Base-by-base conservation (phyloP, 2,888 invertebrate species). In the Atethmia centrago region DNA sequence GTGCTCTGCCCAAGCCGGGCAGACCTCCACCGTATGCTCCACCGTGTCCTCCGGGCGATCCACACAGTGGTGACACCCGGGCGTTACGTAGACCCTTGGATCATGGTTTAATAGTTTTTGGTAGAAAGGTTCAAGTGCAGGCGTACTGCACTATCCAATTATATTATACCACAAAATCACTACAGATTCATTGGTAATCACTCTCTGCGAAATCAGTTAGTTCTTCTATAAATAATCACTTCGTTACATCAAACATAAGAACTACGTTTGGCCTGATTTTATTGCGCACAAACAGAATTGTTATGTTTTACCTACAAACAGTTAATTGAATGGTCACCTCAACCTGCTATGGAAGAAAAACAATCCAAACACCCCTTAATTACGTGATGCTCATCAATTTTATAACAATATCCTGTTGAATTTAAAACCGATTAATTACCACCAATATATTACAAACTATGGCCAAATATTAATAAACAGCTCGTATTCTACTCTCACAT, bases 381-480 rank as follows among this genome's bases (percentile, higher is more conserved):
- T 51, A 82, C 65, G 10, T 51, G 53, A 62, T 25, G 40, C 56
- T 63, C 66, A 79, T 82, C 31, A 73, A 82, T 82, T 74, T 71
- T 31, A 71, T 55, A 53, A 74, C 71, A 78, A 56, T 63, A 66
- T 79, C 79, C 62, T 51, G 79, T 71, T 63, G 58, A 78, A 78
- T 79, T 74, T 71, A 71, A 82, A 71, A 74, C 79, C 63, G 62
- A 82, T 82, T 79, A 79, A 82, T 82, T 71, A 74, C 62, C 36
- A 56, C 59, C 55, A 64, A 73, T 73, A 61, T 53, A 77, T 73
- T 66, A 67, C 51, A 74, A 79, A 56, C 61, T 72, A 82, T 71
- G 63, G 40, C 71, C 66, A 66, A 59, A 66, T 82, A 82, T 79
- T 82, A 74, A 82, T 82, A 67, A 82, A 82, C 81, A 69, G 59